Evolutionary conservation across 1,140 invertebrate genomes (phyloP).

Genomic region (Hesperophylax magnus): DNA sequence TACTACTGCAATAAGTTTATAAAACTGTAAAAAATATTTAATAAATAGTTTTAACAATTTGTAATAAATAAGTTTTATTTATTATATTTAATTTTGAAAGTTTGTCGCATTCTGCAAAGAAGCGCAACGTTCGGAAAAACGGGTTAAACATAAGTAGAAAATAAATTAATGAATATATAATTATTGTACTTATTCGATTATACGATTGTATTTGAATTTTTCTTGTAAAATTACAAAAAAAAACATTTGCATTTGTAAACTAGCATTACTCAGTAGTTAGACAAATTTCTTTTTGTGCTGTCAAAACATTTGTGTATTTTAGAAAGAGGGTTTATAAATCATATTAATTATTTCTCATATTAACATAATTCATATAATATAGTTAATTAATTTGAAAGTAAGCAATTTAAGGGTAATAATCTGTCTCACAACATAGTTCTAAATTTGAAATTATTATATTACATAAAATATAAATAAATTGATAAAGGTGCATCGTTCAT

Average conservation of each 20-base stretch:
- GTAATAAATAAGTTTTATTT: slow-evolving; percentile 16
- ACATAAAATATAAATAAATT: slow-evolving; percentile 15
- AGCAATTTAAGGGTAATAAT: slow-evolving; percentile 32
- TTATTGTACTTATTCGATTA: not conserved
- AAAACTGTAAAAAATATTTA: not conserved
- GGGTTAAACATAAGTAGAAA: slow-evolving; percentile 32
- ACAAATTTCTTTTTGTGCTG: slow-evolving; percentile 18
- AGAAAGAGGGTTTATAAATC: not conserved
- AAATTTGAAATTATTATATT: not conserved
- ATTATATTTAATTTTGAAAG: slow-evolving; percentile 36
- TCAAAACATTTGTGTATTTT: slow-evolving; percentile 8
- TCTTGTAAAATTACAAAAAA: no score
- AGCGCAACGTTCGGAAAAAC: slow-evolving; percentile 34
- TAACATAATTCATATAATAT: no score
- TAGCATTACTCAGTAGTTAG: slow-evolving; percentile 18
- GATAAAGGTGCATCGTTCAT: not conserved
- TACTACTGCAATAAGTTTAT: slow-evolving; percentile 10
- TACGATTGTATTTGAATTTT: not conserved
- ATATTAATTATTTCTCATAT: slow-evolving; percentile 16
- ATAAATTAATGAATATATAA: not conserved
- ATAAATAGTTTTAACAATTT: not conserved
- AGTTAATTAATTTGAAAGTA: slow-evolving; percentile 12
- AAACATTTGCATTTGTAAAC: not conserved
- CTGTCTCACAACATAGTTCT: slow-evolving; percentile 15
- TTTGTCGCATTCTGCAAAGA: slow-evolving; percentile 32